Conservation (phyloP, 2,113 vertebrate genomes). For the Seriola dumerili region DNA sequence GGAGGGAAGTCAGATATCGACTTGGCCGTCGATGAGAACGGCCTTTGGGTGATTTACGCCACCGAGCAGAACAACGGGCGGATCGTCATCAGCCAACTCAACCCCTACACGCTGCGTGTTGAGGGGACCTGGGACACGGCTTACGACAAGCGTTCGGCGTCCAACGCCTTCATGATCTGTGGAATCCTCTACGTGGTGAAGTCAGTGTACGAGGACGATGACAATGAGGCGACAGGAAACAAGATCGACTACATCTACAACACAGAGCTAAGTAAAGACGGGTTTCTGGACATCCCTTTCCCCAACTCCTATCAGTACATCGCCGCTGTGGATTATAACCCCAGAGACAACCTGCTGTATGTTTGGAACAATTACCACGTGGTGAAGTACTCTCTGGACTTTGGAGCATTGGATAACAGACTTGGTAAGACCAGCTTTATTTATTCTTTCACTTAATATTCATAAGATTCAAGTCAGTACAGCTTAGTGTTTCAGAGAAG, state of each 20-base stretch:
- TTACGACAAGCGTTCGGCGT: constrained; percentile 97
- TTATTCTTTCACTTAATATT: neutral
- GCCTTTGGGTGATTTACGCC: constrained; percentile 99
- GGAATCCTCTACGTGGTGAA: constrained; percentile 98
- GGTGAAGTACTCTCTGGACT: constrained; percentile 97
- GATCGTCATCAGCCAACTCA: constrained; percentile 97
- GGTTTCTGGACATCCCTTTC: constrained; percentile 94
- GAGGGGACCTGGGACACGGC: constrained; percentile 99
- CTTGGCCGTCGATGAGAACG: constrained; percentile 97
- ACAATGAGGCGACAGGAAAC: constrained; percentile 98
- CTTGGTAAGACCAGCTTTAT: constrained; percentile 85
- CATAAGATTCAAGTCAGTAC: neutral
- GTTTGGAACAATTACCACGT: constrained; percentile 99
- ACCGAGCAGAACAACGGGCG: constrained; percentile 98
- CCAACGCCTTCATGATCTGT: constrained; percentile 99
- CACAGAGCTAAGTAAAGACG: constrained; percentile 96
- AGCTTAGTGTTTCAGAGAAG: neutral
- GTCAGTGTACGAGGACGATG: constrained; percentile 97
- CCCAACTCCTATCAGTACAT: constrained; percentile 99
- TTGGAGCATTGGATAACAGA: constrained; percentile 93
- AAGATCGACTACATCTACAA: constrained; percentile 99
- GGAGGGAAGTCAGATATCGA: constrained; percentile 99
- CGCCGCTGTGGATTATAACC: constrained; percentile 99
- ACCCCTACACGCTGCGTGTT: constrained; percentile 95
- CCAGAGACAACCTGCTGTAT: constrained; percentile 96